phyloP scores from a whole-genome alignment of 2,797 vertebrate species.

The Euthynnus affinis region DNA sequence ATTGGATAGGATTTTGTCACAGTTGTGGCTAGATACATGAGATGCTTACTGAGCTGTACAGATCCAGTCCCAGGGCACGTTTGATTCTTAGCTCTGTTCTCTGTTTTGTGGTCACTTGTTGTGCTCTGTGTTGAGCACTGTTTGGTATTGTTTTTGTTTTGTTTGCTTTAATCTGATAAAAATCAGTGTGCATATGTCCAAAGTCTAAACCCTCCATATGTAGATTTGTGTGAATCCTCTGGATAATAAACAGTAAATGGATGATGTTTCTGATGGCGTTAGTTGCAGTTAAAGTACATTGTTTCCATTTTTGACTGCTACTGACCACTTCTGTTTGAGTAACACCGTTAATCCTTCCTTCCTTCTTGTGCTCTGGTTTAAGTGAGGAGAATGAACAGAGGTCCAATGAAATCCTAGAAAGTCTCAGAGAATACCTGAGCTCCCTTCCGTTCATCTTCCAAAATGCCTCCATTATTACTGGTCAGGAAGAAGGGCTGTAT shows the following conservation, averaged over 20 bases:
- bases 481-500: constrained; percentile 95
- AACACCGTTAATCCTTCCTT: neutral
- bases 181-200: neutral
- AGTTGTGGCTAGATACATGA: neutral
- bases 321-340: neutral
- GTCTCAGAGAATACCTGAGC: constrained; percentile 88
- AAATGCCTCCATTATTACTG: constrained; percentile 93
- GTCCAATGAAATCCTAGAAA: constrained; percentile 86
- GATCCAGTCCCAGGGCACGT: neutral
- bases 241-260: neutral
- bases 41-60: neutral
- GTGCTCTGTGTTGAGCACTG: too few relatives aligned
- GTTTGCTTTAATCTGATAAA: neutral
- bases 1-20: neutral
- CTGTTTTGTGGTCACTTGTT: neutral
- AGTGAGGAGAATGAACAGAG: constrained; percentile 88
- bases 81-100: neutral
- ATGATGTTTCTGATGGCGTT: neutral
- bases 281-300: neutral
- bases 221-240: neutral
- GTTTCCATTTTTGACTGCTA: neutral
- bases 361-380: constrained; percentile 33
- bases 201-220: neutral
- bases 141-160: neutral
- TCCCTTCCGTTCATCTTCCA: constrained; percentile 92